Conservation (phyloP, 1,140 invertebrate genomes). For the Euura saliciscinereae region DNA sequence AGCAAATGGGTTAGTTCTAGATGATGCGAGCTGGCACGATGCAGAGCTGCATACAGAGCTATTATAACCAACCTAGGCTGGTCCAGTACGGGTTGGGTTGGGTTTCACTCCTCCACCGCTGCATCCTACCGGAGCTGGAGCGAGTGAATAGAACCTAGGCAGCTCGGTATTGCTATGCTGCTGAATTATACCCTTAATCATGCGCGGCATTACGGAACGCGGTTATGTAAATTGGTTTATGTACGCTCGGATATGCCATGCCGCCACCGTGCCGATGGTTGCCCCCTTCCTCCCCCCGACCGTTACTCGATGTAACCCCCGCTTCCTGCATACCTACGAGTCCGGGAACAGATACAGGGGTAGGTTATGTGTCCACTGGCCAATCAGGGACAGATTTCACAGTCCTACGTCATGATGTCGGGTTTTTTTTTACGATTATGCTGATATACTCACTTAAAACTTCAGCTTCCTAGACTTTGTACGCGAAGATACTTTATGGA, state of each 20-base stretch:
- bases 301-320: not conserved
- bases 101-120: not conserved
- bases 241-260: conserved; percentile 4
- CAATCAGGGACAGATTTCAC: too few relatives aligned
- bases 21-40: not conserved
- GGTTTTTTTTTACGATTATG: too few relatives aligned
- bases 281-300: not conserved
- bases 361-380: too few relatives aligned
- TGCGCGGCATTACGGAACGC: not conserved
- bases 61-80: too few relatives aligned
- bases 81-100: too few relatives aligned
- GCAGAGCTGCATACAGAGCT: not conserved
- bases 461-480: too few relatives aligned
- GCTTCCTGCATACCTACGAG: too few relatives aligned
- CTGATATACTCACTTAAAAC: too few relatives aligned
- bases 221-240: conserved; percentile 7
- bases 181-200: conserved; percentile 7
- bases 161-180: not conserved
- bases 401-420: too few relatives aligned
- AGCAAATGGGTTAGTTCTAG: not conserved
- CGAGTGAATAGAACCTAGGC: not conserved
- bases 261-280: not conserved
- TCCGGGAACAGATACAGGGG: too few relatives aligned
- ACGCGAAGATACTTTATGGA: too few relatives aligned
- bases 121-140: not conserved